Conservation (phyloP, 2,113 vertebrate species). For the Esox niger region DNA sequence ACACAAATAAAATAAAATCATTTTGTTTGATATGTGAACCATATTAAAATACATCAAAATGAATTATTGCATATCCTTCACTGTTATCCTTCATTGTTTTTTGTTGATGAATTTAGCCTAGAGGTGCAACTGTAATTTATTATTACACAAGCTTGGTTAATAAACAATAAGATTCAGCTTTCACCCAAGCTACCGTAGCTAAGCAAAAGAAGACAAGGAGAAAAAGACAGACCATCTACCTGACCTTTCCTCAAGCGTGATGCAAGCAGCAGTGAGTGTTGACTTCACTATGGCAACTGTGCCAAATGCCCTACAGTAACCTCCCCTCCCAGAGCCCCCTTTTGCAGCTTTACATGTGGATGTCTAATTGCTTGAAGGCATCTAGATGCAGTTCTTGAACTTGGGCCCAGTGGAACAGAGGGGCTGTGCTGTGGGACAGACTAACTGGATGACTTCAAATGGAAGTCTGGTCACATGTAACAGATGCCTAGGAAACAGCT, state of each 20-base stretch:
- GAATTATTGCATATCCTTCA: not conserved
- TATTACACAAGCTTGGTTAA: not conserved
- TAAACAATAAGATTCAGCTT: not conserved
- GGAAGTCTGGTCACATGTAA: slow-evolving; percentile 73
- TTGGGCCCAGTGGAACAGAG: slow-evolving; percentile 71
- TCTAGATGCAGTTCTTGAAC: slow-evolving; percentile 74
- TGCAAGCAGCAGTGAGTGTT: slow-evolving; percentile 52
- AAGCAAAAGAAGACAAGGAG: slow-evolving; percentile 22
- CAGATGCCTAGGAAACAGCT: slow-evolving; percentile 47
- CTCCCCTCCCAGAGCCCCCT: slow-evolving; percentile 47
- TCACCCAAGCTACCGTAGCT: slow-evolving; percentile 12
- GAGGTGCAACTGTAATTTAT: not conserved
- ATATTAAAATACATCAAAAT: not conserved
- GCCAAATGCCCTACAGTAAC: slow-evolving; percentile 76
- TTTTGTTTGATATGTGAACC: not conserved
- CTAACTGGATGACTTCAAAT: slow-evolving; percentile 22
- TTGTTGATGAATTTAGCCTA: slow-evolving; percentile 13
- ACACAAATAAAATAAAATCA: no score
- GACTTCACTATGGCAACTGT: slow-evolving; percentile 71
- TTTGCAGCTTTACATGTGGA: slow-evolving; percentile 59
- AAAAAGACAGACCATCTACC: slow-evolving; percentile 61
- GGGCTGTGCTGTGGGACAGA: slow-evolving; percentile 43
- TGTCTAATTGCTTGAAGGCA: slow-evolving; percentile 68
- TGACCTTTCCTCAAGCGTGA: slow-evolving; percentile 67
- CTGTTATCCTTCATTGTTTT: not conserved